Base-by-base conservation (phyloP, 1,140 invertebrate genomes). In the Wasmannia auropunctata region DNA sequence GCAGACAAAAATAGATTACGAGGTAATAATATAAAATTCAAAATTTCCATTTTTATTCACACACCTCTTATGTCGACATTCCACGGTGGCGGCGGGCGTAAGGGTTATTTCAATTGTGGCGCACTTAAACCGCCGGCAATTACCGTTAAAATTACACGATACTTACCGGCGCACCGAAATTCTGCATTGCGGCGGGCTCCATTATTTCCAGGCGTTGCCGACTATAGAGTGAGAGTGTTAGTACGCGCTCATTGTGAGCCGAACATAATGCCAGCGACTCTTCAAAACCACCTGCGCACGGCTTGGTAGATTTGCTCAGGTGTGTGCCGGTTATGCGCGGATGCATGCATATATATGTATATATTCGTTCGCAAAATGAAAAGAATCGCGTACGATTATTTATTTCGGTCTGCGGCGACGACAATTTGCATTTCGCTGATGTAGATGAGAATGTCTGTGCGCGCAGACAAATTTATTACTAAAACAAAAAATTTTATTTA, bases 31-130 rank as follows among this genome's bases (percentile, higher is more conserved):
- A 34, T 14, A 65, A 84, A 88, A 86, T 86, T 86, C 40, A 40
- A n/a, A 60, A 19, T 60, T 43, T 22, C 6, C 11, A 51, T 40
- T 49, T 16, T 60, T 49, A 56, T 34, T 22, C 28, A 11, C n/a
- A 25, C 25, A 31, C 2, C 31, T 0, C 14, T 34, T 69, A 34
- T 6, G 31, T 72, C 37, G 40, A 56, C 58, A 54, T 84, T 86
- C n/a, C 56, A 19, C 16, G 22, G 37, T 28, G 34, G 63, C 22
- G 67, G 62, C 10, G 43, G 56, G 54, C 90, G 89, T 87, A 89
- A 91, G 87, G 86, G 90, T 85, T 92, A 92, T 94, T 94, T 92
- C 92, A 92, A 94, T 94, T 94, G 92, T 88, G 90, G 87, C 87
- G 79, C 84, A 81, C 77, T 90, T 72, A 91, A 93, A 90, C 87